A percentile compares a stretch with the other conserved stretches of the same genome.
Evolutionary conservation across 1,140 invertebrate genomes (phyloP).

Genomic region (Aphelinus atriplicis): DNA sequence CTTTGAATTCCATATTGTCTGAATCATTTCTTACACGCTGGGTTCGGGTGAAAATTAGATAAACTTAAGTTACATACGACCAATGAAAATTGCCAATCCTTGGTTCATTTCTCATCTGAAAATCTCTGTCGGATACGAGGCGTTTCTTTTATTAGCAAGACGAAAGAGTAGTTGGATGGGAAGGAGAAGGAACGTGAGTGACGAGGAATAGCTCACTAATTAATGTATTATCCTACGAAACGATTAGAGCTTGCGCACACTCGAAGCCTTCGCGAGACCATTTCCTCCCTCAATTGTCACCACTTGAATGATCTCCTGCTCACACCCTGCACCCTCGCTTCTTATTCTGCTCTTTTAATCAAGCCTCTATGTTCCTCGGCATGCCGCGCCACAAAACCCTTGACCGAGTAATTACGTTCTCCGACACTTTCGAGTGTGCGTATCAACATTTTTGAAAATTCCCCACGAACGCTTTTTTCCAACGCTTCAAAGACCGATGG

Average conservation of each 20-base stretch:
- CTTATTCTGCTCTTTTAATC: conserved; percentile 25
- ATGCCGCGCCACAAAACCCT: neutral
- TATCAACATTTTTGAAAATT: neutral
- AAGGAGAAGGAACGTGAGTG: conserved; percentile 15
- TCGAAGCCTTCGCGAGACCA: neutral
- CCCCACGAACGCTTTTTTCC: neutral
- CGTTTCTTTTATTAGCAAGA: no score
- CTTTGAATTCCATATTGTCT: no score
- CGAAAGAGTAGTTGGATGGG: no score
- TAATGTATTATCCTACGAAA: conserved; percentile 31
- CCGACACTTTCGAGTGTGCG: neutral
- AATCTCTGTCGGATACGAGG: no score
- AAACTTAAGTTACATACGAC: no score
- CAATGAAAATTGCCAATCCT: no score
- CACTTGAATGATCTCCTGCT: neutral
- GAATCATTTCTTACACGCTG: no score
- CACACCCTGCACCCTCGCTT: neutral
- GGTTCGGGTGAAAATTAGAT: no score
- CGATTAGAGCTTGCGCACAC: conserved; percentile 25
- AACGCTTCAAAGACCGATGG: no score
- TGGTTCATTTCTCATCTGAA: no score
- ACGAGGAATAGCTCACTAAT: conserved; percentile 18
- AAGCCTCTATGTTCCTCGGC: conserved; percentile 20
- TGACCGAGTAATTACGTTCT: conserved; percentile 24
- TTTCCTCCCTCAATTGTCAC: conserved; percentile 7